A percentile compares a stretch with the other conserved stretches of the same genome.
phyloP scores from a whole-genome alignment of 2,888 invertebrate genomes.

The Scaeva pyrastri region DNA sequence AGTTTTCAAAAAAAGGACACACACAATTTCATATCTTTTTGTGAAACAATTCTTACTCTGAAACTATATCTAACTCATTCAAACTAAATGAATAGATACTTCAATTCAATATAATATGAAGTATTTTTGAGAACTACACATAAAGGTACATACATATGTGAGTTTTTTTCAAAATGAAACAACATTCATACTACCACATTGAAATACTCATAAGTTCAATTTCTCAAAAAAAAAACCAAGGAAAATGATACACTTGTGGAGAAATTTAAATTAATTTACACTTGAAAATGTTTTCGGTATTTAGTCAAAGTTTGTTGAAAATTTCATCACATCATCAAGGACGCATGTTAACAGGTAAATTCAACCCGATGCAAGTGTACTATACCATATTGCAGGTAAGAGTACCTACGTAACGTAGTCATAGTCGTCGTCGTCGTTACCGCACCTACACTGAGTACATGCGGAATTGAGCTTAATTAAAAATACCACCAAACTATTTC shows the following conservation, averaged over 20 bases:
- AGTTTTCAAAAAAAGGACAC: background rate
- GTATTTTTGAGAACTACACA: no score
- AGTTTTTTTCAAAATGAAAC: no score
- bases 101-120: no score
- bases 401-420: background rate
- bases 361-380: no score
- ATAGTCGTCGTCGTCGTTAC: background rate
- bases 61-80: background rate
- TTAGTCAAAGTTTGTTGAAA: slow-evolving; percentile 19
- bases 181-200: background rate
- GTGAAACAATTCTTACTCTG: background rate
- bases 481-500: slow-evolving; percentile 15
- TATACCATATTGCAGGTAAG: no score
- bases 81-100: background rate
- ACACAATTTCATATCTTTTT: background rate
- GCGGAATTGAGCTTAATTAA: slow-evolving; percentile 9
- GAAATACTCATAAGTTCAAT: background rate
- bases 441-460: background rate
- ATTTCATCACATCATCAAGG: slow-evolving; percentile 1
- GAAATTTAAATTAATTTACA: slow-evolving; percentile 27
- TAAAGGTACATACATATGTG: background rate
- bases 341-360: slow-evolving; percentile 8
- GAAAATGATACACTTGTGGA: background rate
- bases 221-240: background rate
- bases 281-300: slow-evolving; percentile 7